Evolutionary conservation across 1,140 invertebrate species (phyloP).

Genomic region (Cotesia glomerata): DNA sequence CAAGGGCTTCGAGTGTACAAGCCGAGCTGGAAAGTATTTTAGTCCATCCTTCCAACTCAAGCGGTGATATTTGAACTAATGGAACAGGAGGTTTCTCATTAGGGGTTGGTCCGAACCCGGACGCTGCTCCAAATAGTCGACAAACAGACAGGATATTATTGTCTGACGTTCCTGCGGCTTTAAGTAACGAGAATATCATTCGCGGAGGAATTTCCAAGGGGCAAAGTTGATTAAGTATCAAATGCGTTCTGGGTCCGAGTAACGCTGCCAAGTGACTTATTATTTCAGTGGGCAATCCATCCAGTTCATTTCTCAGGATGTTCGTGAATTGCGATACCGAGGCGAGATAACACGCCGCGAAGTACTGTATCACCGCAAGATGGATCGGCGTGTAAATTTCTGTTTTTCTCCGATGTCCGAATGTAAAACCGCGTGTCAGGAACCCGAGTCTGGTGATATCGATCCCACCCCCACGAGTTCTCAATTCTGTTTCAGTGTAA

Average conservation of each 20-base stretch:
- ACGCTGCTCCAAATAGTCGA: constrained; percentile 54
- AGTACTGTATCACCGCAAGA: constrained; percentile 61
- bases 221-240: constrained; percentile 61
- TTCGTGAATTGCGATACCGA: constrained; percentile 64
- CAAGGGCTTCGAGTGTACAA: constrained; percentile 60
- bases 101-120: constrained; percentile 48
- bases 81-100: constrained; percentile 52
- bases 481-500: constrained; percentile 61
- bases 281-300: constrained; percentile 60
- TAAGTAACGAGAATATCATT: constrained; percentile 61
- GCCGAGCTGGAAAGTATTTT: constrained; percentile 57
- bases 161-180: constrained; percentile 62
- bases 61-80: constrained; percentile 57
- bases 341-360: constrained; percentile 66
- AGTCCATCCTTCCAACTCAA: constrained; percentile 62
- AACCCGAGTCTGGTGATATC: constrained; percentile 61
- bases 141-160: constrained; percentile 63
- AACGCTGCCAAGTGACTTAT: constrained; percentile 63
- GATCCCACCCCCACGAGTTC: constrained; percentile 49
- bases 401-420: constrained; percentile 50
- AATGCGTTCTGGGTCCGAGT: constrained; percentile 59
- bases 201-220: constrained; percentile 62
- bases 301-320: constrained; percentile 63
- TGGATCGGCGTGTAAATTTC: constrained; percentile 63
- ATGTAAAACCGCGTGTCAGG: constrained; percentile 54